Percentiles rank a stretch among this genome's conserved stretches.
Evolutionary conservation across 2,888 invertebrate species (phyloP).

Genomic region (Drosophila subquinaria): DNA sequence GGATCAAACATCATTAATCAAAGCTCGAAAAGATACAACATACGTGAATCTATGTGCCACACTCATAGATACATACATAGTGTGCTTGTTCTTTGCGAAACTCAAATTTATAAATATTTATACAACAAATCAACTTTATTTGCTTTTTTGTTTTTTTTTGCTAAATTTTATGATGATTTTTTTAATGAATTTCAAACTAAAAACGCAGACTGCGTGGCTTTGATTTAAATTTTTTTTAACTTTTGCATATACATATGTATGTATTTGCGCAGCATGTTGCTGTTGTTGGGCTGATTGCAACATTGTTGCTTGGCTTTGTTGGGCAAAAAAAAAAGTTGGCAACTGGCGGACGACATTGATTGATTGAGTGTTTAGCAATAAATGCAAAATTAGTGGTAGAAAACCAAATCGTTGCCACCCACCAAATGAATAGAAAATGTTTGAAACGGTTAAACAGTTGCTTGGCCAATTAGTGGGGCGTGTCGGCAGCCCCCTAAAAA

Average conservation of each 20-base stretch:
- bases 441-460: slow-evolving; percentile 44
- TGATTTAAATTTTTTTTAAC: slow-evolving; percentile 24
- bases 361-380: slow-evolving; percentile 77
- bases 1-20: slow-evolving; percentile 70
- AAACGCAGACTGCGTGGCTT: slow-evolving; percentile 57
- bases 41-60: slow-evolving; percentile 47
- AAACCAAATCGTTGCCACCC: slow-evolving; percentile 71
- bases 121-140: slow-evolving; percentile 7
- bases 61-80: slow-evolving; percentile 6
- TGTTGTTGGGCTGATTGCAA: slow-evolving; percentile 43
- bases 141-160: slow-evolving; percentile 2
- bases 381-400: slow-evolving; percentile 72
- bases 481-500: slow-evolving; percentile 54
- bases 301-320: slow-evolving; percentile 34
- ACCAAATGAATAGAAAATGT: slow-evolving; percentile 44
- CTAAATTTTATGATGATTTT: slow-evolving; percentile 28
- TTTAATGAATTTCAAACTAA: slow-evolving; percentile 22
- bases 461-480: slow-evolving; percentile 74
- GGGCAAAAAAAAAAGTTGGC: slow-evolving; percentile 12
- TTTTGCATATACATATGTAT: slow-evolving; percentile 43
- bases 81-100: slow-evolving; percentile 2
- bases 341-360: slow-evolving; percentile 68
- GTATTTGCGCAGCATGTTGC: slow-evolving; percentile 53
- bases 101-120: slow-evolving; percentile 26
- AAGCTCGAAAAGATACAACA: slow-evolving; percentile 41